Base-by-base conservation (phyloP, 1,140 invertebrate species). In the Hylaeus anthracinus region DNA sequence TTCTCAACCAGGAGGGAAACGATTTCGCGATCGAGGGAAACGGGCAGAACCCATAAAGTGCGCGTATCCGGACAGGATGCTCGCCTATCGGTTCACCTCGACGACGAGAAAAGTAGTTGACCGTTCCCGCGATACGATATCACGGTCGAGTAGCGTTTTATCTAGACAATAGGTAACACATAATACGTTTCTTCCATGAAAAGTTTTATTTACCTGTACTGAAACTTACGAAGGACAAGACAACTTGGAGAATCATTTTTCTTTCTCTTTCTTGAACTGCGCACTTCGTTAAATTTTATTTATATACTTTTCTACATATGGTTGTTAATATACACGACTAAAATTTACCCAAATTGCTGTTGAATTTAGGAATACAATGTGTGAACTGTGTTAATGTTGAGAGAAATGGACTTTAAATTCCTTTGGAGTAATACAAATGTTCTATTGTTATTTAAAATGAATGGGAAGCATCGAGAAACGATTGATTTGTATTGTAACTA, bases 401-500 rank as follows among this genome's bases (percentile, higher is more conserved):
- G 39, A 41, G 39, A 41, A 15, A 26, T 1, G 10, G 51, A 48
- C 43, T 4, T 48, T 51, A 1, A 10, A n/a, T 71, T 45, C 58
- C 15, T 82, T 73, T 9, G 39, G 55, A 41, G 12, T 10, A 41
- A 78, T 60, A 9, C 1, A 12, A 48, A 5, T 12, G 53, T 0
- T 55, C 12, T 15, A 15, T 37, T n/a, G 26, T 48, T 69, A 14
- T 1, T 78, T 43, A 66, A 55, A 3, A 91, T 92, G 90, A 75
- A 90, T 56, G 71, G 67, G 39, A 82, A 72, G 15, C 82, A 91
- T 80, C 87, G 91, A 12, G 65, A 88, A 37, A 87, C 56, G 43
- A 85, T 92, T 61, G 86, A 89, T 73, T 14, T n/a, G 0, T 85
- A 55, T 53, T 88, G 82, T n/a, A 66, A 88, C 41, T 15, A 60